These are phyloP conservation scores for Brachionus sp. DNA, from an alignment of 1,140 invertebrate genomes.

Conservation along the genomic window DNA sequence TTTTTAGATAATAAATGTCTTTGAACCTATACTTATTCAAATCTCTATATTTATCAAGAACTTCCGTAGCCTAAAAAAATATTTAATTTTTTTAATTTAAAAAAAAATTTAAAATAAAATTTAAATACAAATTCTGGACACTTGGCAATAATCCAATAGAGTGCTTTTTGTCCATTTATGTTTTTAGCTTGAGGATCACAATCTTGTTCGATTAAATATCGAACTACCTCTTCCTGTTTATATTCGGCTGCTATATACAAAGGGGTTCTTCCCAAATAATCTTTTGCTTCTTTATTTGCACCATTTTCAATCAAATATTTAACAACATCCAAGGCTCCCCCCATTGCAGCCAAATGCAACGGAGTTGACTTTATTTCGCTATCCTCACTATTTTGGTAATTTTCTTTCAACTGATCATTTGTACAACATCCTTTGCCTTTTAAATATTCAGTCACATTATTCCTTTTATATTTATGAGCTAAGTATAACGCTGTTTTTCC, in stretches of 20 bases:
- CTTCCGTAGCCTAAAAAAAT: not conserved
- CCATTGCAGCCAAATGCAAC: too few species aligned
- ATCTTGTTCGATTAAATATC: not conserved
- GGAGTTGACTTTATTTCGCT: too few species aligned
- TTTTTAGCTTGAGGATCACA: not conserved
- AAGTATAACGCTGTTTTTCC: too few species aligned
- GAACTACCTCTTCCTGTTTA: not conserved
- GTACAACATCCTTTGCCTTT: too few species aligned
- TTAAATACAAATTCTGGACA: constrained; percentile 20
- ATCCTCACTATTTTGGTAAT: too few species aligned
- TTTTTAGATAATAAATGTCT: constrained; percentile 3
- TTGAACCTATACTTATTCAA: not conserved
- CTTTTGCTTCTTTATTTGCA: too few species aligned
- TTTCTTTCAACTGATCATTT: too few species aligned
- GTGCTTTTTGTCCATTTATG: not conserved
- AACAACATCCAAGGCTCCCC: too few species aligned
- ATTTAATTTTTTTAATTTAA: too few species aligned
- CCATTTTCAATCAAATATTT: too few species aligned
- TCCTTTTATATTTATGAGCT: too few species aligned
- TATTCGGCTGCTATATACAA: constrained; percentile 26
- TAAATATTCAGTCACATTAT: too few species aligned
- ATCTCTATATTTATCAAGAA: not conserved
- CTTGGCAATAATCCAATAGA: constrained; percentile 25
- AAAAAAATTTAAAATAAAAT: not conserved
- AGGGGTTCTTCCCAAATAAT: not conserved